Base-by-base conservation (phyloP, 2,888 invertebrate species). In the Liodrosophila aerea region DNA sequence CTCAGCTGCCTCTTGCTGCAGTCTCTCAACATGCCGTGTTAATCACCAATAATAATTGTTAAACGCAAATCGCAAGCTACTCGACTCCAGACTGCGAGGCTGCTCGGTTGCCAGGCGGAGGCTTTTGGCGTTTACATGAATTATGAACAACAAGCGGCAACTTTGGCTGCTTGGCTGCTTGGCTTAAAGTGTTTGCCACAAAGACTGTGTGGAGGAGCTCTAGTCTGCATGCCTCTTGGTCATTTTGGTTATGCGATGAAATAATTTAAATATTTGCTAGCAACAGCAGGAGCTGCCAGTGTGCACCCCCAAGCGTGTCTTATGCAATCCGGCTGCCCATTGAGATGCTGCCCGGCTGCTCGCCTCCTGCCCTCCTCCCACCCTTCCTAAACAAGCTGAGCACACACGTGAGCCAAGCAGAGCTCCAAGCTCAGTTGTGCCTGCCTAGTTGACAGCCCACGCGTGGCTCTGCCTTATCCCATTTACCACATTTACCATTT, bases 401-500 rank as follows among this genome's bases (percentile, higher is more conserved):
- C 30, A 60, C 65, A 69, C 69, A 69, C 61, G 61, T 70, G 52
- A 73, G 45, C 34, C 30, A 11, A 60, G 43, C 36, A 13, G 11
- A 49, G 56, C 44, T 56, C 34, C 11, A 9, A 41, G 40, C 46
- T 41, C 44, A 51, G 52, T 31, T 27, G 51, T 37, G 37, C 31
- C 57, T 63, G 67, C 65, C 22, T 52, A 62, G 75, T 70, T 80
- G 80, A 81, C 81, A 82, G 83, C 82, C 85, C 82, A 82, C 82
- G 85, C 82, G 82, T 85, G 83, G 85, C 75, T 76, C 75, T 74
- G 75, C 75, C 77, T 82, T 82, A 82, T 85, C 76, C 82, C 82
- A 85, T 82, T 85, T 85, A 85, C 82, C 82, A 80, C 82, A 85
- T 82, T 82, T 85, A 83, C 82, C 82, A 77, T 82, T 85, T 82